Evolutionary conservation across 2,888 invertebrate genomes (phyloP), one percentile per base, ranked within the genome.

Genomic region (Candidula unifasciata): DNA sequence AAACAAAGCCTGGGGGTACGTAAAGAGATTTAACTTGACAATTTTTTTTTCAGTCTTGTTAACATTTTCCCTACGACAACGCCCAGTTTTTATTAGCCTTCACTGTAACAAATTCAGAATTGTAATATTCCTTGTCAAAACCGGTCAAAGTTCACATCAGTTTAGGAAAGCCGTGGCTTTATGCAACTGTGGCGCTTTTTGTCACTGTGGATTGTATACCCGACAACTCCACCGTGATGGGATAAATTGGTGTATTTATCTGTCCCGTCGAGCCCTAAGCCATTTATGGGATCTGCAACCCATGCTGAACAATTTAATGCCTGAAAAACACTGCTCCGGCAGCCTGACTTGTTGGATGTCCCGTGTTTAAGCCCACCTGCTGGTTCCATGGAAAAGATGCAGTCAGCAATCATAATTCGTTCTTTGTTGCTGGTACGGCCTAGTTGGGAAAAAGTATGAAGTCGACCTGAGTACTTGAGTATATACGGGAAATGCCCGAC

Each of bases 401-500:
- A 82, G 64, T 44, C 82, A 76, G 30, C 66, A 76, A 68, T 64
- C 37, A 76, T 82, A 82, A 82, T 82, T 76, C 66, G 82, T 16
- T 82, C 66, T 66, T 82, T 82, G 82, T 82, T 24, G n/a, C 21
- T 54, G 71, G 80, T 54, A 30, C 54, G 80, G 80, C 80, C 24
- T 71, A 57, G 35, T 52, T 30, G 69, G 54, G 24, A 24, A 35
- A 37, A 35, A 52, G 71, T 69, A 64, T 33, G 24, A 35, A 54
- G 71, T 69, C 57, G 80, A 30, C 64, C 44, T 74, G 74, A 64
- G 74, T 64, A 82, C 74, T 82, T 74, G 30, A 82, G 64, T 30
- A 33, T 30, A 10, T 44, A 33, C 37, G 74, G 74, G 64, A 64
- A 82, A 44, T 64, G 44, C 82, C 30, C n/a, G 35, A 74, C 60